Conservation (phyloP, 2,888 invertebrate genomes). For the Copidosoma aretas region DNA sequence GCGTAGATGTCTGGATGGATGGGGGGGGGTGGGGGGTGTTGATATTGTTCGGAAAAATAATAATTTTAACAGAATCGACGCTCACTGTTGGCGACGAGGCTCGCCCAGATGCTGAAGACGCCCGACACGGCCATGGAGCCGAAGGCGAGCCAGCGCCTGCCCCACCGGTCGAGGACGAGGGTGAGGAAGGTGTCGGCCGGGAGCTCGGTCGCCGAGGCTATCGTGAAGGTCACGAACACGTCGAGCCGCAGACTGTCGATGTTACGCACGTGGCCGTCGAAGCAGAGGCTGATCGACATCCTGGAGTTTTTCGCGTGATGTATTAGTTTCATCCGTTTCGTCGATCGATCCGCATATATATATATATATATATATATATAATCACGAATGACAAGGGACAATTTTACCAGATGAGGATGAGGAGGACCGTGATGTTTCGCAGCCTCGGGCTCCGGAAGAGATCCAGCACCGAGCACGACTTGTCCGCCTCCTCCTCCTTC, state of each 20-base stretch:
- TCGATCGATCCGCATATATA: neutral
- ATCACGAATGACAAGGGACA: neutral
- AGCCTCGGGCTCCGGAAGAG: slow-evolving; percentile 81
- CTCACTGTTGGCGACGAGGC: slow-evolving; percentile 75
- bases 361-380: no score
- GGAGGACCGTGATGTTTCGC: slow-evolving; percentile 76
- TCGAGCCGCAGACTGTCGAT: slow-evolving; percentile 83
- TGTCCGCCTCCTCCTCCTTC: slow-evolving; percentile 74
- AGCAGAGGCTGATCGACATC: slow-evolving; percentile 87
- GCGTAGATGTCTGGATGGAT: slow-evolving; percentile 78
- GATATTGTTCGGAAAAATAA: no score
- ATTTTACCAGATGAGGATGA: slow-evolving; percentile 79
- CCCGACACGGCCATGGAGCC: slow-evolving; percentile 83
- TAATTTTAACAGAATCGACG: slow-evolving; percentile 11
- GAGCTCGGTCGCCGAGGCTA: slow-evolving; percentile 82
- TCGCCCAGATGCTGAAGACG: slow-evolving; percentile 79
- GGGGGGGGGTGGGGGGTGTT: no score
- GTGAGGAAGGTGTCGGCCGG: slow-evolving; percentile 86
- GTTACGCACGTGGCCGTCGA: slow-evolving; percentile 88
- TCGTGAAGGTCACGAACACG: slow-evolving; percentile 84
- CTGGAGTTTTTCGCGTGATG: no score
- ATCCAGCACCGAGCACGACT: slow-evolving; percentile 79
- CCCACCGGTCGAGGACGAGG: slow-evolving; percentile 79
- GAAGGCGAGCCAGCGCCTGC: slow-evolving; percentile 84
- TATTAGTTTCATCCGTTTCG: neutral